Conservation (phyloP, 2,888 invertebrate species). For the Drosophila greeni region DNA sequence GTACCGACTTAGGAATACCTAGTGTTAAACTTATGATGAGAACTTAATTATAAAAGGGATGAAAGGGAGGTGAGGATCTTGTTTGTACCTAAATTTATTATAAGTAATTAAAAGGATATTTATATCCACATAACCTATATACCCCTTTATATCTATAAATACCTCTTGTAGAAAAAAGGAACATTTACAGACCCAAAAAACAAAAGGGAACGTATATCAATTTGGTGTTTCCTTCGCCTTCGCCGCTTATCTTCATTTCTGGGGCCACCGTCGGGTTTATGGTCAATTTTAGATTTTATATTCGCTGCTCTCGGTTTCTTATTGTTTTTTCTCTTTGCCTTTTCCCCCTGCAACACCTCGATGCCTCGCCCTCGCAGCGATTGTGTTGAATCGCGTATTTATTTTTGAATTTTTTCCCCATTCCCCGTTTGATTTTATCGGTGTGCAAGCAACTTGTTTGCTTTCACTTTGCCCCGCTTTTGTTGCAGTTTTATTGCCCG, state of each 20-base stretch:
- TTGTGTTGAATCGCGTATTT: slow-evolving; percentile 34
- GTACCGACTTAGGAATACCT: background rate
- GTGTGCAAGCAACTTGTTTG: slow-evolving; percentile 47
- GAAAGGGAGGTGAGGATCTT: no score
- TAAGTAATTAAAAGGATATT: background rate
- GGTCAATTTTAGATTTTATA: slow-evolving; percentile 56
- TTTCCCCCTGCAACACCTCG: background rate
- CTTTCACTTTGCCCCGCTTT: slow-evolving; percentile 45
- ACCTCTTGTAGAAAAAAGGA: no score
- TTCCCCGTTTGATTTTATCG: slow-evolving; percentile 50
- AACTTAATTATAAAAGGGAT: no score
- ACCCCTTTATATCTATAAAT: background rate
- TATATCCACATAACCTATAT: no score
- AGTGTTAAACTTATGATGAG: background rate
- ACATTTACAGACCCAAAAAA: slow-evolving; percentile 13
- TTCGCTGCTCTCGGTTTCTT: slow-evolving; percentile 29
- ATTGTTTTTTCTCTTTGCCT: slow-evolving; percentile 18
- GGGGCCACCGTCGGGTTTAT: slow-evolving; percentile 49
- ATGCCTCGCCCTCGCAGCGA: slow-evolving; percentile 10
- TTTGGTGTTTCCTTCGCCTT: slow-evolving; percentile 57
- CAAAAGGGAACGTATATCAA: slow-evolving; percentile 53
- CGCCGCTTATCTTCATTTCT: slow-evolving; percentile 35
- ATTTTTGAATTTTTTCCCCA: slow-evolving; percentile 47
- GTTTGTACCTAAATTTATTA: no score
- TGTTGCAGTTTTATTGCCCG: slow-evolving; percentile 41